Base-by-base conservation (phyloP, 2,797 vertebrate species). In the Amblyraja radiata region DNA sequence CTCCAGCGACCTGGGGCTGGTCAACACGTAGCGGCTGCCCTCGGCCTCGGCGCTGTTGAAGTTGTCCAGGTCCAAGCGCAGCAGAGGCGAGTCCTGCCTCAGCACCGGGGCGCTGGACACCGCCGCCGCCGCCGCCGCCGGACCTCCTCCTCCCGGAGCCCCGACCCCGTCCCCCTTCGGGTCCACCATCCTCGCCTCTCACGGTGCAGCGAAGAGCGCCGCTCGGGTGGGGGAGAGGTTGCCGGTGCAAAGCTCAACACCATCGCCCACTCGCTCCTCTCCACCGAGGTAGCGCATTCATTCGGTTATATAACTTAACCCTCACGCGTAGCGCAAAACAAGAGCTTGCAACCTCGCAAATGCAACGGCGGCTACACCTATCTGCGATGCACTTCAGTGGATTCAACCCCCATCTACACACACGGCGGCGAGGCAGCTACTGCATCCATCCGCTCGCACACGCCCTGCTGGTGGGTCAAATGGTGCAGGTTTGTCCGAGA, bases 1-100 rank as follows among this genome's bases (percentile, higher is more conserved):
- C 95, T 99, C 99, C 86, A 99, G 96, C 1, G 99, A 99, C 93
- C 97, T 97, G 1, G 99, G 99, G 95, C 99, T 99, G 16, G 99
- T 99, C 93, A 99, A 95, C 95, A 99, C 98, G 68, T 99, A 99
- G 93, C 99, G 98, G 94, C 98, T 99, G 94, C 98, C 98, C 95
- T 99, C 98, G 0, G 98, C 99, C 21, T 95, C 97, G 0, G 97
- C 96, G 0, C 97, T 97, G 96, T 99, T 98, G 93, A 99, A 99
- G 96, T 99, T 99, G 96, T 97, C 99, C 84, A 99, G 97, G 94
- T 99, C 98, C 95, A 99, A 95, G 95, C 99, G 98, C 94, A 99
- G 86, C 95, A 99, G 96, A 0, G 97, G 97, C 0, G 97, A 96
- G 83, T 95, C 93, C 74, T 97, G 97, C 81, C 95, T 95, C 32